phyloP scores from a whole-genome alignment of 1,140 invertebrate genomes.

The Periplaneta americana region DNA sequence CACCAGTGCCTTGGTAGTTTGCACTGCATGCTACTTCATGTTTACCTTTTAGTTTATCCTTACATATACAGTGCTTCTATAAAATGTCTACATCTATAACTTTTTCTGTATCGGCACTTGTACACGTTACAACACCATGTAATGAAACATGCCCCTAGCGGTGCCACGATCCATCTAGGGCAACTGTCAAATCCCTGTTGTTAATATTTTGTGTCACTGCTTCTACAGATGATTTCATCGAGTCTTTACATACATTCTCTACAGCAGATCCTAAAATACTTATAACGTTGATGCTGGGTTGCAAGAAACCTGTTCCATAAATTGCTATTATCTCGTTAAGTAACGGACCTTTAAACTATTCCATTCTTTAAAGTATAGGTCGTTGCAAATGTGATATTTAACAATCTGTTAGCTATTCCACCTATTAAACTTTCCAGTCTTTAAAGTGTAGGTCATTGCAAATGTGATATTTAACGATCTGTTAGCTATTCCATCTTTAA shows the following conservation, averaged over 20 bases:
- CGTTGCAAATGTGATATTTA: too few relatives aligned
- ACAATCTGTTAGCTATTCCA: too few relatives aligned
- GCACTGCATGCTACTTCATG: slow-evolving; percentile 6
- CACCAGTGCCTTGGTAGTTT: slow-evolving; percentile 14
- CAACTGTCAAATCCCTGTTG: slow-evolving; percentile 14
- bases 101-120: slow-evolving; percentile 18
- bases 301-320: too few relatives aligned
- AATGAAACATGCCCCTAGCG: slow-evolving; percentile 18
- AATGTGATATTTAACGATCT: too few relatives aligned
- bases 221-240: slow-evolving; percentile 9
- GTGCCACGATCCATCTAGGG: too few relatives aligned
- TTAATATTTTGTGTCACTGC: slow-evolving; percentile 4
- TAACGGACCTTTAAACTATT: too few relatives aligned
- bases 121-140: slow-evolving; percentile 18
- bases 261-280: slow-evolving; percentile 2
- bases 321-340: too few relatives aligned
- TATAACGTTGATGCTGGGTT: background rate
- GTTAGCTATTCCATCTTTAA: too few relatives aligned
- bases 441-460: too few relatives aligned
- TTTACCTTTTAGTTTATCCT: slow-evolving; percentile 10
- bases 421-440: too few relatives aligned
- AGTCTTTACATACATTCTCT: background rate
- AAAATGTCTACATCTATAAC: slow-evolving; percentile 22
- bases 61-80: slow-evolving; percentile 20
- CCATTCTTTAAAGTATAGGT: too few relatives aligned